These are phyloP conservation scores for Ostrea denselamellosa DNA, from an alignment of 1,140 invertebrate species.

Conservation along the genomic window DNA sequence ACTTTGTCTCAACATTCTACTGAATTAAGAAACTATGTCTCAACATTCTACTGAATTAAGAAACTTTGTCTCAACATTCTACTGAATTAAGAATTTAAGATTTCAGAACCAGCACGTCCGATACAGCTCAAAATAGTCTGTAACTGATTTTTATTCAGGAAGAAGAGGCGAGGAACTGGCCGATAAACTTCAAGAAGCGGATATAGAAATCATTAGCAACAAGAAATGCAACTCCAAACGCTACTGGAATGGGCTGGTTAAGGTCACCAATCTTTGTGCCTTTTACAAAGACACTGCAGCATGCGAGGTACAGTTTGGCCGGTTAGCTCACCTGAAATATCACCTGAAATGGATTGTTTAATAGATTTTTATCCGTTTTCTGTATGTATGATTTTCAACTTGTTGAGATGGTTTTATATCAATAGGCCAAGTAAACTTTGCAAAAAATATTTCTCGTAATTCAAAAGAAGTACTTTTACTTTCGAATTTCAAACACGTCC, in stretches of 20 bases:
- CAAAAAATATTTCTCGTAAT: too few species aligned
- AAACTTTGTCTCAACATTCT: too few species aligned
- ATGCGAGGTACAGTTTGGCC: conserved; percentile 44
- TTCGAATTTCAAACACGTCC: too few species aligned
- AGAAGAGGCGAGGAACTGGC: conserved; percentile 20
- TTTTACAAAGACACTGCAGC: conserved; percentile 50
- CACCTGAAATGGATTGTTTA: too few species aligned
- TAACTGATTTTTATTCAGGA: background rate
- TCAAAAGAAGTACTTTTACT: too few species aligned
- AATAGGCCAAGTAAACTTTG: too few species aligned
- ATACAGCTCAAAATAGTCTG: background rate
- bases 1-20: too few species aligned
- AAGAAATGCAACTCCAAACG: conserved; percentile 51
- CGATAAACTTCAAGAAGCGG: conserved; percentile 47
- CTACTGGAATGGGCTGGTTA: conserved; percentile 50
- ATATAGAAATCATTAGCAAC: conserved; percentile 50
- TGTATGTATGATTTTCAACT: background rate
- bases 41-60: too few species aligned
- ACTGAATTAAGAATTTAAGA: too few species aligned
- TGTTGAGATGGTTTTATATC: too few species aligned
- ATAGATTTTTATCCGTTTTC: background rate
- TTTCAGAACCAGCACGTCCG: too few species aligned
- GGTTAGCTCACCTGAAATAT: background rate
- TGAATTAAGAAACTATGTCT: too few species aligned
- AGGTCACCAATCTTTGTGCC: conserved; percentile 51